Evolutionary conservation across 2,888 invertebrate species (phyloP).

Genomic region (Meganola albula): DNA sequence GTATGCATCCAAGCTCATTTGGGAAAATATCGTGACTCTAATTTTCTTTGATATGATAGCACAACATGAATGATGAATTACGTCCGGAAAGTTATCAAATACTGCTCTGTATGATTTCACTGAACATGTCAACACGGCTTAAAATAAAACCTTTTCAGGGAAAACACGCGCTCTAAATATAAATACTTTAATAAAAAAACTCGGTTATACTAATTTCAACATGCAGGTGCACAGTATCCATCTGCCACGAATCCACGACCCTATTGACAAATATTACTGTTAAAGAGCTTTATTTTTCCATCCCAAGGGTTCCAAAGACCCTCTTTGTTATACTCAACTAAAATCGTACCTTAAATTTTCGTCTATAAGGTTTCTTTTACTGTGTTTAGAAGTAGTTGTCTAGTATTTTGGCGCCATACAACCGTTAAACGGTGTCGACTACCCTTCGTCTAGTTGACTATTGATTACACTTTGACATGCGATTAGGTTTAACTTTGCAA

Average conservation of each 20-base stretch:
- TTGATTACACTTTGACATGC: constrained; percentile 38
- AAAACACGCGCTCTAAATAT: constrained; percentile 1
- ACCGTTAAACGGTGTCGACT: constrained; percentile 43
- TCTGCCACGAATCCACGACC: constrained; percentile 26
- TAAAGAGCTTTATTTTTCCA: constrained; percentile 27
- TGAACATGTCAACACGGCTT: too few species aligned
- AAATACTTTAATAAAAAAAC: constrained; percentile 1
- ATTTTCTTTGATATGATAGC: too few species aligned
- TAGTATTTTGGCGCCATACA: constrained; percentile 63
- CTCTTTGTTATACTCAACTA: constrained; percentile 8
- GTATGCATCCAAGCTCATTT: too few species aligned
- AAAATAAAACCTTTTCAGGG: too few species aligned
- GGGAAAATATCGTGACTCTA: too few species aligned
- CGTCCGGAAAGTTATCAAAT: too few species aligned
- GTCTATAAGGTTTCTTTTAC: constrained; percentile 20
- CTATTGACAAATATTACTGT: constrained; percentile 28
- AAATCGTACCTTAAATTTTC: constrained; percentile 16
- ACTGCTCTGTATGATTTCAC: too few species aligned
- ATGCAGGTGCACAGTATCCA: constrained; percentile 24
- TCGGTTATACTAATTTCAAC: constrained; percentile 10
- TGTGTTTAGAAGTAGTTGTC: constrained; percentile 27
- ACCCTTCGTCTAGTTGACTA: constrained; percentile 37
- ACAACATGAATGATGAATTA: too few species aligned
- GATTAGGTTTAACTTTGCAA: constrained; percentile 21
- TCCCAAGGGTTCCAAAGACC: constrained; percentile 27